phyloP scores from a whole-genome alignment of 2,113 vertebrate genomes.

The Psettodes erumei region DNA sequence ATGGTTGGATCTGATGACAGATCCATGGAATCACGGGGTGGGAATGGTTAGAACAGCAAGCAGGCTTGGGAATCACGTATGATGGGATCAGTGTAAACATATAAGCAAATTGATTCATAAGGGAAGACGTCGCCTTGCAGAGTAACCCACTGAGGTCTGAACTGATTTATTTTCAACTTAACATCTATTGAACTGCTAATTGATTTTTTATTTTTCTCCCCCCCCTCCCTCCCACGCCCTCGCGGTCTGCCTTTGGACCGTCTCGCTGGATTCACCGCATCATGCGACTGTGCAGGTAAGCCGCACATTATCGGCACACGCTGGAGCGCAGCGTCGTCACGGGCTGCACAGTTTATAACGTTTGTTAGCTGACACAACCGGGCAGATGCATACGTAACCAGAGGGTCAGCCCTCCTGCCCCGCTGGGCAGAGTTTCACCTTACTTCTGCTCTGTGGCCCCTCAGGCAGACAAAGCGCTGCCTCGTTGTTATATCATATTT shows the following conservation, averaged over 20 bases:
- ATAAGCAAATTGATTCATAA: conserved; percentile 40
- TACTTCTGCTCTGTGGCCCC: conserved; percentile 34
- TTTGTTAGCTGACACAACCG: not conserved
- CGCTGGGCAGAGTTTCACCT: not conserved
- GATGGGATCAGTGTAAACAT: not conserved
- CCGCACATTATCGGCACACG: not conserved
- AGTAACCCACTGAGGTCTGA: conserved; percentile 23
- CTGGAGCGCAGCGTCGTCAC: not conserved
- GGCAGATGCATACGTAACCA: not conserved
- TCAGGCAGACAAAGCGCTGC: conserved; percentile 21
- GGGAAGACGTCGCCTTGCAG: not conserved
- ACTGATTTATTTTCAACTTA: conserved; percentile 48
- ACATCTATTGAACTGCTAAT: conserved; percentile 40
- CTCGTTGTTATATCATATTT: conserved; percentile 26
- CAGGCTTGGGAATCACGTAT: not conserved
- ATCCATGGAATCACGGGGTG: not conserved
- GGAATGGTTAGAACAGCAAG: not conserved
- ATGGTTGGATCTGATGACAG: not conserved
- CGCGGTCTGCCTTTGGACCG: conserved; percentile 15
- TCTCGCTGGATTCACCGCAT: conserved; percentile 36
- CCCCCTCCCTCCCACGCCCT: conserved; percentile 24
- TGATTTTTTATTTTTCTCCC: conserved; percentile 52
- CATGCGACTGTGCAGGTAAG: conserved; percentile 69
- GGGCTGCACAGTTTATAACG: not conserved
- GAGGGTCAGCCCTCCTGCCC: not conserved